Evolutionary conservation across 2,113 vertebrate genomes (phyloP), one percentile per base, ranked within the genome.

Genomic region (Pyrgilauda ruficollis): DNA sequence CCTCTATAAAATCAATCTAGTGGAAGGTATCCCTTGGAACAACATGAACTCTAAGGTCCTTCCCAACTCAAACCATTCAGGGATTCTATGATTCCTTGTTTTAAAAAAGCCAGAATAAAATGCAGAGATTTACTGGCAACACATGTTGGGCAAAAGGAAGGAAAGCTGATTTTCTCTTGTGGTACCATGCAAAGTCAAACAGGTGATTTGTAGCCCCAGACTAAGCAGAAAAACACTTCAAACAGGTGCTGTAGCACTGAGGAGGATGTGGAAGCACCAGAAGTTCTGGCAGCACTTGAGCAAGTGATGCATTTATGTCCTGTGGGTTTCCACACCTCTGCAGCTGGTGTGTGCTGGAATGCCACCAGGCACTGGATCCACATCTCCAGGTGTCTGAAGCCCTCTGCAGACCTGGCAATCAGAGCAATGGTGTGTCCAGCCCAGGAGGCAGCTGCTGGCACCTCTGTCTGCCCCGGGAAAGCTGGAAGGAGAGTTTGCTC

Each of bases 401-500:
- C 33, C 44, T 79, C 77, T 47, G 53, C 55, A 81, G 35, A 55
- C 33, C 63, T 61, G 14, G 37, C 30, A 17, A 24, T 52, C 44
- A 33, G 33, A 46, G 62, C 2, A 0, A 4, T 5, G 19, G 8
- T 3, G 26, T 35, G 31, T 3, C 79, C 62, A 35, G 46, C 17
- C 24, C 49, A 10, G 77, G 41, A 18, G 13, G 7, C 12, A 18
- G 22, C 6, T 58, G 22, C 15, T 0, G 2, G 39, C 28, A 22
- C 15, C 58, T 12, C n/a, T 20, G 56, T 41, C 7, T 39, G 39
- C 52, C 39, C n/a, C 18, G 49, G 69, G 9, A 39, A 28, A 66
- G 24, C 24, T 20, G 33, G 22, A 41, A 84, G 52, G 50, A 64
- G 58, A 9, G 8, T 84, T 85, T 70, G 6, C 17, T 1, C 17